Base-by-base conservation (phyloP, 2,888 invertebrate species). In the Epirrhoe tristata region DNA sequence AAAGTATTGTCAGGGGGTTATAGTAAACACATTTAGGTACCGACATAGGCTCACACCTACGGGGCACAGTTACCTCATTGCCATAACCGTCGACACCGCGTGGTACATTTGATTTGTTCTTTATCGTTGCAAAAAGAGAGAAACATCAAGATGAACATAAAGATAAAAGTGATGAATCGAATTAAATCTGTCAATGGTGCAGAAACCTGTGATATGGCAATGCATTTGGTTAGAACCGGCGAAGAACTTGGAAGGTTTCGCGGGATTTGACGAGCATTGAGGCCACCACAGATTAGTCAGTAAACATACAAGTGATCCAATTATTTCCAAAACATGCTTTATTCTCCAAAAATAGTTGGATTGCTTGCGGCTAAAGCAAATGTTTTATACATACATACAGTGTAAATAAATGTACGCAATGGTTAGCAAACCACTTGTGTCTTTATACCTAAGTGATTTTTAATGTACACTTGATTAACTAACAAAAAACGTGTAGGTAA, bases 101-200 rank as follows among this genome's bases (percentile, higher is more conserved):
- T 97, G 97, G 96, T 97, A 98, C 97, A 98, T 97, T 96, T 97
- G 97, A 95, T 97, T 97, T 95, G 95, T 95, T 95, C 95, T 95
- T 94, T 92, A 92, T 89, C 84, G 94, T 94, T 93, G 94, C 94
- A 94, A 94, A 94, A 94, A 94, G 93, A 91, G 86, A 93, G 90
- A 94, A 93, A 92, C 90, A 94, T 77, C 88, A 89, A 91, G 83
- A 90, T 92, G 89, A 93, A 92, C 87, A 91, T 84, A 89, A 89
- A 84, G 79, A 77, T 78, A 79, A 81, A 84, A 77, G 81, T 82
- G 86, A 78, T 78, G 54, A 79, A 76, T 75, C 77, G 79, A 72
- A 73, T 69, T 71, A 48, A 72, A 75, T 79, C 71, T 77, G 59
- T 75, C 67, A 76, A 77, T 81, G 77, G 77, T 74, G 82, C 81